Evolutionary conservation across 2,888 invertebrate genomes (phyloP).

Genomic region (Odontothrips loti): DNA sequence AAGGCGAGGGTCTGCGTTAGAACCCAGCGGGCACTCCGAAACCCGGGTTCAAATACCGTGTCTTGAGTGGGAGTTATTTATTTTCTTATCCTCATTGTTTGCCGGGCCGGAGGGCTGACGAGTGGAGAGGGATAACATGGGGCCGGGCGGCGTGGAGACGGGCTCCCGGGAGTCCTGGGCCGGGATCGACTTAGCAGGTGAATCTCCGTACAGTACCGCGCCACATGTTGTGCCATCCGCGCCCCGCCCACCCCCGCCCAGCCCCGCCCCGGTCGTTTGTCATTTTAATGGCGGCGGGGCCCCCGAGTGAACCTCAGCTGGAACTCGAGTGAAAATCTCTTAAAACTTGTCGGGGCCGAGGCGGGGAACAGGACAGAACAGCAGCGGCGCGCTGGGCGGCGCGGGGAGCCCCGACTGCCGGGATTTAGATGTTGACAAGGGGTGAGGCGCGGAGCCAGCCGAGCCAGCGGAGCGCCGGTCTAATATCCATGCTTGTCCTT

Average conservation of each 20-base stretch:
- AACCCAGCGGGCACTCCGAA: too few relatives aligned
- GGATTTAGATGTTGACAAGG: conserved; percentile 26
- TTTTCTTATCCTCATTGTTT: too few relatives aligned
- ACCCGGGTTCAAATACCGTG: too few relatives aligned
- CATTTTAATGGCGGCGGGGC: conserved; percentile 32
- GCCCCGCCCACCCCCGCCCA: not conserved
- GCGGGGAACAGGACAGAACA: not conserved
- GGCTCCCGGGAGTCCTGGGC: too few relatives aligned
- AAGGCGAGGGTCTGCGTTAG: too few relatives aligned
- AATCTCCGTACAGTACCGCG: too few relatives aligned
- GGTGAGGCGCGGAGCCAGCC: not conserved
- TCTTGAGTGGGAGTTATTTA: too few relatives aligned
- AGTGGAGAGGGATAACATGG: too few relatives aligned
- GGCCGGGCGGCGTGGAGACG: too few relatives aligned
- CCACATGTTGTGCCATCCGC: too few relatives aligned
- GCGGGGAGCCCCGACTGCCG: not conserved
- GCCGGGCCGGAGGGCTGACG: too few relatives aligned
- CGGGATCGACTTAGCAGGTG: too few relatives aligned
- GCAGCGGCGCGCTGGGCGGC: not conserved
- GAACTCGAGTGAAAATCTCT: conserved; percentile 26
- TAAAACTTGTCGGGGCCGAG: not conserved
- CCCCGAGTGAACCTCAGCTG: conserved; percentile 12
- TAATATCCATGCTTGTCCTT: not conserved
- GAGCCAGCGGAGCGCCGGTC: not conserved
- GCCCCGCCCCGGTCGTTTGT: conserved; percentile 32